Conservation (phyloP, 2,888 invertebrate species). For the Papilio protenor region DNA sequence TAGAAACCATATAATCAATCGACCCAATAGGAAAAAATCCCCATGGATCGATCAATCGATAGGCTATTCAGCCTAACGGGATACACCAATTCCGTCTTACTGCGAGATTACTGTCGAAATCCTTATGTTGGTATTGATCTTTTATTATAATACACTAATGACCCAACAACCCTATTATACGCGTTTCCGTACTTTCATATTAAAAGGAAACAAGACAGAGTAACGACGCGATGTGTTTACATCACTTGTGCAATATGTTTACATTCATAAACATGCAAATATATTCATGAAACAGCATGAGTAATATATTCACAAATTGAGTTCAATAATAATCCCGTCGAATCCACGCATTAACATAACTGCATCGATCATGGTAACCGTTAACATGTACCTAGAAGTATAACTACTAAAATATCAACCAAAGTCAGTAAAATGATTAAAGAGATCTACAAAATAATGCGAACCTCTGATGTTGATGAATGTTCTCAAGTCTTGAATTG, state of each 20-base stretch:
- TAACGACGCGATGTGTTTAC: slow-evolving; percentile 10
- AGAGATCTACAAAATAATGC: background rate
- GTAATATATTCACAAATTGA: slow-evolving; percentile 43
- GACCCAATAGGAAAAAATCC: no score
- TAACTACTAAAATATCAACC: background rate
- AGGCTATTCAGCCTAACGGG: background rate
- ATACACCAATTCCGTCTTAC: no score
- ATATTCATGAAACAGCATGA: slow-evolving; percentile 40
- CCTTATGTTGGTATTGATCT: no score
- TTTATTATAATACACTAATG: background rate
- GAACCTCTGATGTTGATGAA: background rate
- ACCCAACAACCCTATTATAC: background rate
- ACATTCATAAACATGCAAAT: slow-evolving; percentile 40
- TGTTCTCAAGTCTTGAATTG: slow-evolving; percentile 15
- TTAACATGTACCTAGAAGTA: background rate
- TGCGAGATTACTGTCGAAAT: no score
- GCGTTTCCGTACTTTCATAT: background rate
- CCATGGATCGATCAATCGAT: no score
- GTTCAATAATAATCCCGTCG: slow-evolving; percentile 41
- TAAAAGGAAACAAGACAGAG: slow-evolving; percentile 6
- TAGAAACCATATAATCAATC: no score
- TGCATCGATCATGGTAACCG: slow-evolving; percentile 33
- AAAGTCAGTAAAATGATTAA: background rate
- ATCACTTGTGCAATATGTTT: slow-evolving; percentile 1
- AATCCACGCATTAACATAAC: slow-evolving; percentile 39